Base-by-base conservation (phyloP, 2,888 invertebrate genomes). In the Achlya flavicornis region DNA sequence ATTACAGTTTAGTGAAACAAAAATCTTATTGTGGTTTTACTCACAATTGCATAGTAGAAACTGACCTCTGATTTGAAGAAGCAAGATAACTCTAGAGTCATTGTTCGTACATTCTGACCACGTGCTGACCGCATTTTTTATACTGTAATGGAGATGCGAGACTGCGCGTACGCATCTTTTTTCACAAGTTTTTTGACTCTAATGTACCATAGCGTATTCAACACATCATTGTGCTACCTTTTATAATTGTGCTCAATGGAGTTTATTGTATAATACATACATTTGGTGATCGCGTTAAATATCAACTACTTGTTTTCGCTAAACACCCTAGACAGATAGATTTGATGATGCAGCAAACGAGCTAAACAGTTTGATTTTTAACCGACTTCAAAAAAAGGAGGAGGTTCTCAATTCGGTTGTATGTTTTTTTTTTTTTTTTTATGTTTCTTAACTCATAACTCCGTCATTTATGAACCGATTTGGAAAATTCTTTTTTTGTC, bases 101-200 rank as follows among this genome's bases (percentile, higher is more conserved):
- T 53, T 53, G 53, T 53, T 53, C 53, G 53, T 19, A 53, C 53
- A 60, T 41, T 41, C 60, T 26, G 26, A 41, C 41, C 41, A 43
- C 60, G 60, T 43, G 19, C 41, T 60, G 41, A 33, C 60, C 60
- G 60, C 60, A 41, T 60, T 60, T 41, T 41, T 59, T 41, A 60
- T 41, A 41, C 41, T 26, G 58, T 41, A 19, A 60, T 41, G 60
- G 41, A 16, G 26, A 41, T 26, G 38, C 58, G 38, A 58, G 41
- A 14, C 14, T n/a, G 41, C 5, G 41, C 19, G 7, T 53, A 53
- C 53, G 53, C 53, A 53, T 53, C 10, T 53, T 53, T 53, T 53
- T 53, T 48, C 48, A n/a, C n/a, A 4, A 53, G 3, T 3, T 53
- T 53, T 53, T 53, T 14, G 14, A 46, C 19, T 53, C 3, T 53